Base-by-base conservation (phyloP, 1,140 invertebrate genomes). In the Polypedilum vanderplanki region DNA sequence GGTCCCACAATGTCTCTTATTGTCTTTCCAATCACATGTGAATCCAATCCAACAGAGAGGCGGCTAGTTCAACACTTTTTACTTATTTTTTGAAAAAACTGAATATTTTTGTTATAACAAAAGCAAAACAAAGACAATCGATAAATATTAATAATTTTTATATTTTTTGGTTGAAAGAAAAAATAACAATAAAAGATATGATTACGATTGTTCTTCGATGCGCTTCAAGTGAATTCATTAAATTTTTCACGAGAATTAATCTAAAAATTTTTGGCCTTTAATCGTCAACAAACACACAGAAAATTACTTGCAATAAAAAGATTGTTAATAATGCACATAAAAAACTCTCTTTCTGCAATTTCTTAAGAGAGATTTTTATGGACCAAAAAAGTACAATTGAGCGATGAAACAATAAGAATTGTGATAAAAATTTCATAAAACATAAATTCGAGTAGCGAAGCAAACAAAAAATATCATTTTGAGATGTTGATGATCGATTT, bases 1-100 rank as follows among this genome's bases (percentile, higher is more conserved):
- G 65, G 65, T 70, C 18, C 65, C 65, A 70, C 3, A 70, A 70
- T 70, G 65, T 70, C 65, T 70, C 65, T 33, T 33, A 70, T 17
- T 20, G 3, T 10, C 4, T 67, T 8, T 8, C n/a, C 7, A 20
- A 17, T 8, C 15, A 67, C 9, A 20, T 70, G 20, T 18, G 17
- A 70, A 57, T 57, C 46, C 46, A 57, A 57, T 57, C 46, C 46
- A n/a, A 18, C 18, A 70, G 17, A 70, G 17, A 70, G 65, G 65
- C 65, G 65, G 20, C 65, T 70, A 22, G 18, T 18, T 5, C 15
- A 22, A 70, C 65, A 70, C 65, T 70, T 18, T 18, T 70, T 33
- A 33, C 0, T 15, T 57, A n/a, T 57, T 57, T 57, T 57, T 57
- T 46, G 41, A 15, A 57, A 57, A 12, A 57, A 57, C 15, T 12